Base-by-base conservation (phyloP, 1,140 invertebrate species). In the Neoseiulus cucumeris region DNA sequence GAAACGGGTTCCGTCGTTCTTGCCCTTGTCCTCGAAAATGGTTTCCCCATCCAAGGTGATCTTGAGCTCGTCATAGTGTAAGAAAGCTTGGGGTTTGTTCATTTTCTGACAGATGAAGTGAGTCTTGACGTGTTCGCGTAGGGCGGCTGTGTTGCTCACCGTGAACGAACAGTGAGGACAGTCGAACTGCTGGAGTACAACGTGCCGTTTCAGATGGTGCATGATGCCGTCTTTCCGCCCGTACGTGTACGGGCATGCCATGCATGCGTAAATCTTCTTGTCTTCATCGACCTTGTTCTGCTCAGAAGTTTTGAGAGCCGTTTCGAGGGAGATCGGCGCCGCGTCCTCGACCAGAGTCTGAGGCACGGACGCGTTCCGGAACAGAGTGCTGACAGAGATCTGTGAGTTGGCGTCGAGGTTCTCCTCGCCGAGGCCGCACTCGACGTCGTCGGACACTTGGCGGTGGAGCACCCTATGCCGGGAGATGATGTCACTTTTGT, bases 291-390 rank as follows among this genome's bases (percentile, higher is more conserved):
- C 47, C 30, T 67, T 65, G 9, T 44, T 41, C 29, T 64, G 64
- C 30, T 69, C 66, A 44, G 42, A 14, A 9, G 66, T 86, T 84
- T 72, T 87, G 91, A 72, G 90, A 87, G 70, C 87, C 84, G 41
- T 84, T 77, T 74, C 91, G 90, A 71, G 88, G 86, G 75, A 90
- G 91, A 0, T 86, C 85, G 20, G 87, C 89, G 0, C 89, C 88
- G 74, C 89, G 91, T 76, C 88, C 89, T 68, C 83, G 81, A 69
- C 87, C 88, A 47, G 65, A 64, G 17, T 55, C 65, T 22, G 42
- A 39, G 14, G 20, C 17, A 22, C 42, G 39, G n/a, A 64, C 22
- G 5, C 45, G 64, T 67, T 68, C 68, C 66, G 47, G 51, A 59
- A 59, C 14, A 59, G 14, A 25, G 33, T 65, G 7, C 30, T 68